Conservation (phyloP, 2,797 vertebrate genomes). For the Eulemur albifrons region DNA sequence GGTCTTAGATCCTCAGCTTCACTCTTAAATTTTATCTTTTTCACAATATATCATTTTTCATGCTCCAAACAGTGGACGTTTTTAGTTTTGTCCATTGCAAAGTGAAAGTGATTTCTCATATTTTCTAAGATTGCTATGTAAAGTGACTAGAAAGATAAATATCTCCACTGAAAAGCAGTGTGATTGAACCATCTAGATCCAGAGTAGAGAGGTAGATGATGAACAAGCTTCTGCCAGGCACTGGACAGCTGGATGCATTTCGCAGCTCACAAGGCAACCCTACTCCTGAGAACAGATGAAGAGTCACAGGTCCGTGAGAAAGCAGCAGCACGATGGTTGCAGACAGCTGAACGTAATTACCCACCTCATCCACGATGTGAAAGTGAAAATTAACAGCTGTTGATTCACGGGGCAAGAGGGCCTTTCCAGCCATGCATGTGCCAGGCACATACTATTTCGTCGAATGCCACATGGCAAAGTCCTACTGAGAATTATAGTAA, state of each 20-base stretch:
- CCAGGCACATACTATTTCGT: background rate
- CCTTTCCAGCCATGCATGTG: background rate
- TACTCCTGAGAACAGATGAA: background rate
- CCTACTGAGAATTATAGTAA: background rate
- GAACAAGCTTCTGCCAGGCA: background rate
- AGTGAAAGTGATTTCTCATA: background rate
- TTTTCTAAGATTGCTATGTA: slow-evolving; percentile 45
- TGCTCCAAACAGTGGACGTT: background rate
- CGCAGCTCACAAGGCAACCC: background rate
- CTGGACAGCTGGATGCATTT: slow-evolving; percentile 35
- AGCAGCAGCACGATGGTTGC: background rate
- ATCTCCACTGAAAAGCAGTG: background rate
- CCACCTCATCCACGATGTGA: background rate
- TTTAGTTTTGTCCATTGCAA: slow-evolving; percentile 3
- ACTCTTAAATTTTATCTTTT: slow-evolving; percentile 10
- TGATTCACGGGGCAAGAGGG: background rate
- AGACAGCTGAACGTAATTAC: slow-evolving; percentile 32
- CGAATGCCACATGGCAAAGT: background rate
- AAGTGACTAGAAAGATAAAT: slow-evolving; percentile 59
- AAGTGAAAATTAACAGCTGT: slow-evolving; percentile 54
- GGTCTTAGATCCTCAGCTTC: background rate
- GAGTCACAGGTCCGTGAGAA: background rate
- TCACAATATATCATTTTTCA: background rate
- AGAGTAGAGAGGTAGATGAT: slow-evolving; percentile 28
- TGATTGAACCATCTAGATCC: slow-evolving; percentile 48